A percentile compares a stretch with the other conserved stretches of the same genome.
Evolutionary conservation across 2,888 invertebrate genomes (phyloP).

Genomic region (Drosophila maculinotata): DNA sequence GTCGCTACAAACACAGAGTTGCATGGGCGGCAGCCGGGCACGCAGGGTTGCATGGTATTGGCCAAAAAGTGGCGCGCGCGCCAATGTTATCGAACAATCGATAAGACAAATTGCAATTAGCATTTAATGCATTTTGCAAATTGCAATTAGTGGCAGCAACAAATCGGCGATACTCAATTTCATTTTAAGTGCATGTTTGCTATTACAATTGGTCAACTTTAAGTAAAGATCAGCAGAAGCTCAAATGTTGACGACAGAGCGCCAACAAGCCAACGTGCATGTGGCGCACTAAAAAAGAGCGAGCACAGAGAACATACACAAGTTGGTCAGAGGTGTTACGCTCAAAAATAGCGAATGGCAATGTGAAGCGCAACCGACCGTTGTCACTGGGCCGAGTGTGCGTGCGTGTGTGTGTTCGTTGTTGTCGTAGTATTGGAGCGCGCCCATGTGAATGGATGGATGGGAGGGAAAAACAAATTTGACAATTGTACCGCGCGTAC

Average conservation of each 20-base stretch:
- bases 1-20: slow-evolving; percentile 76
- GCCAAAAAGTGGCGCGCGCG: slow-evolving; percentile 25
- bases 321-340: slow-evolving; percentile 39
- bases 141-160: slow-evolving; percentile 17
- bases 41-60: slow-evolving; percentile 66
- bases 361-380: slow-evolving; percentile 67
- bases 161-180: neutral
- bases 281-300: slow-evolving; percentile 39
- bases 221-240: slow-evolving; percentile 23
- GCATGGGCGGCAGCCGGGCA: slow-evolving; percentile 65
- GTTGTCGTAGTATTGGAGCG: slow-evolving; percentile 45
- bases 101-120: slow-evolving; percentile 44
- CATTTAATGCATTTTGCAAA: slow-evolving; percentile 4
- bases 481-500: slow-evolving; percentile 81
- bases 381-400: slow-evolving; percentile 39
- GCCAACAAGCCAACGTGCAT: slow-evolving; percentile 35
- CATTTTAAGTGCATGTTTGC: no score
- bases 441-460: slow-evolving; percentile 75
- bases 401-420: slow-evolving; percentile 31
- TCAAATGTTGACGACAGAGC: slow-evolving; percentile 16
- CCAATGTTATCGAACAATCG: slow-evolving; percentile 65
- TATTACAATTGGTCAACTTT: no score
- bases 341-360: slow-evolving; percentile 74
- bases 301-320: slow-evolving; percentile 26
- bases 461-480: slow-evolving; percentile 75